Evolutionary conservation across 2,888 invertebrate species (phyloP), one percentile per base, ranked within the genome.

Genomic region (Drosophila vallismaia): DNA sequence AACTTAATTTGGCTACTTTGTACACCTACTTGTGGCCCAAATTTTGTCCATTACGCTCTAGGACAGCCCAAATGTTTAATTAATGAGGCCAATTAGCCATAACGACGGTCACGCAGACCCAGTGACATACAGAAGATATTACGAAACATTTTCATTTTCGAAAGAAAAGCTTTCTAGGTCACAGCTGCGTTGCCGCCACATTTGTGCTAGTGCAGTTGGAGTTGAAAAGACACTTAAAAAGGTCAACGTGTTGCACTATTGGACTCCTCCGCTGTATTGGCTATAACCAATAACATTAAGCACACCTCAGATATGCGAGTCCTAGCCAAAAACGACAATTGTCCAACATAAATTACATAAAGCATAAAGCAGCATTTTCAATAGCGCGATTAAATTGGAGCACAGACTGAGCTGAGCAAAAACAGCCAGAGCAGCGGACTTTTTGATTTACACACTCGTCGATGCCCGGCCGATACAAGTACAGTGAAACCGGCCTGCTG

Each of bases 131-230:
- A 52, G 8, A 45, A 36, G 38, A 19, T 19, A 14, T 75, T 57
- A 71, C 52, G 71, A 57, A 87, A 88, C 31, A 46, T 82, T 76
- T 87, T 78, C 69, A 46, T 82, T 76, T 87, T 78, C 69, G 64
- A 83, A 85, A 88, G 86, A 83, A 85, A 87, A 85, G 45, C 88
- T 88, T 78, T 87, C 89, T 87, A 88, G 83, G 83, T 88, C 89
- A 85, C 59, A 60, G 69, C 60, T 62, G 74, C 12, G 54, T 56
- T 45, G 49, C 45, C 59, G 26, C 67, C 45, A 55, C 66, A 73
- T 71, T 5, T n/a, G n/a, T 33, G 3, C 3, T 31, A 2, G 9
- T 31, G 2, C 4, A 33, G 33, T 33, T 33, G 10, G 57, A 59
- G 48, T 29, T 24, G 48, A 42, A 42, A 42, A 42, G 38, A 42